Evolutionary conservation across 2,797 vertebrate species (phyloP).

Genomic region (Fundulus diaphanus): DNA sequence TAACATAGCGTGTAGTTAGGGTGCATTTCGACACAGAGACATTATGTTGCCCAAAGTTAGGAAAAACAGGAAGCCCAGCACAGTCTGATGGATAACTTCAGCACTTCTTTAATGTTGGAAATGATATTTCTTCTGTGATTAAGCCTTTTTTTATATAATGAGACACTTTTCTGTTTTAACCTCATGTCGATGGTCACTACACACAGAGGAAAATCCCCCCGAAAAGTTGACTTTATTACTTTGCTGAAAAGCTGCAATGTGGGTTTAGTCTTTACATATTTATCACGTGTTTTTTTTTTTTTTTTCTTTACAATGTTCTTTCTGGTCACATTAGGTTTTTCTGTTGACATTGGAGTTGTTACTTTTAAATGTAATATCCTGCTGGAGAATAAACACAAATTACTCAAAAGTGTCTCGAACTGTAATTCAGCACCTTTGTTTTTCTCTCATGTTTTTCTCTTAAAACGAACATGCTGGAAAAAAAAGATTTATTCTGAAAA

Average conservation of each 20-base stretch:
- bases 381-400: slow-evolving; percentile 66
- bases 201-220: slow-evolving; percentile 2
- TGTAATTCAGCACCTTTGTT: background rate
- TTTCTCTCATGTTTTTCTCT: background rate
- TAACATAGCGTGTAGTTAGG: slow-evolving; percentile 42
- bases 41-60: slow-evolving; percentile 32
- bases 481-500: background rate
- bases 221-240: background rate
- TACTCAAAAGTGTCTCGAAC: slow-evolving; percentile 22
- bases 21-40: slow-evolving; percentile 51
- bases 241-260: slow-evolving; percentile 2
- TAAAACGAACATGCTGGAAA: background rate
- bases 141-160: slow-evolving; percentile 43
- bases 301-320: slow-evolving; percentile 40
- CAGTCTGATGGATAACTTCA: slow-evolving; percentile 39
- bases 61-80: slow-evolving; percentile 41
- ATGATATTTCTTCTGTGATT: slow-evolving; percentile 54
- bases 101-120: slow-evolving; percentile 44
- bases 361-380: slow-evolving; percentile 46
- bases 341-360: slow-evolving; percentile 49
- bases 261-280: slow-evolving; percentile 42
- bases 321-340: slow-evolving; percentile 32
- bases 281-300: slow-evolving; percentile 56
- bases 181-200: slow-evolving; percentile 11
- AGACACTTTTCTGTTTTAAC: slow-evolving; percentile 58